Conservation (phyloP, 2,113 vertebrate species). For the Cardinalis cardinalis region DNA sequence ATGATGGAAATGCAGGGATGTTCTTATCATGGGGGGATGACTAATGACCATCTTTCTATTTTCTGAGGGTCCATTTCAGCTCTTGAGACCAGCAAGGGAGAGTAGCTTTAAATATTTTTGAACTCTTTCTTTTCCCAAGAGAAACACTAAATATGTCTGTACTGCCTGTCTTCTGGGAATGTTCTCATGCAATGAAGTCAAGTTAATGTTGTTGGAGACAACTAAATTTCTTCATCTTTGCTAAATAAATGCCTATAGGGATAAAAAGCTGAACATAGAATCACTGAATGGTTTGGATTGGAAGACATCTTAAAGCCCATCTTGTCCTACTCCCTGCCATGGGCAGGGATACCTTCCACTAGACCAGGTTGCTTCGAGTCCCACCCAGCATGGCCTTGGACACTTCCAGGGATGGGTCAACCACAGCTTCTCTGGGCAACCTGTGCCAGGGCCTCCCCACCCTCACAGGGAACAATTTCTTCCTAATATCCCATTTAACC, state of each 20-base stretch:
- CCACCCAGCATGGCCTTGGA: accelerated
- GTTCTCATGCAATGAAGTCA: neutral
- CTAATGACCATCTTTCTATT: neutral
- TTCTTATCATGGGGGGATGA: neutral
- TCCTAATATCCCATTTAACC: neutral
- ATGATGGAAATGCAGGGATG: neutral
- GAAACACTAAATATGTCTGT: neutral
- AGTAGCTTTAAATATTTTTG: neutral
- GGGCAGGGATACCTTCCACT: neutral
- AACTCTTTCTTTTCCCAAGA: neutral
- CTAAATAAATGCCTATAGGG: neutral
- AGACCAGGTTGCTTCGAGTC: neutral
- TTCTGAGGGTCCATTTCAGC: neutral
- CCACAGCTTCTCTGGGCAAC: neutral
- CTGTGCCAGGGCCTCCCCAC: neutral
- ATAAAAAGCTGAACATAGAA: neutral
- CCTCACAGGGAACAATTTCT: neutral
- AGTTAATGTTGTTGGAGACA: neutral
- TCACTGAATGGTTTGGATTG: neutral
- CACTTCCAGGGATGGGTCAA: neutral
- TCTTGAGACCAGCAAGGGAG: neutral
- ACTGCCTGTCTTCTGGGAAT: neutral
- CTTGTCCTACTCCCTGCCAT: neutral
- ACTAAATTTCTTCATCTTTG: neutral
- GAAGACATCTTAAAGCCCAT: neutral